A percentile compares a stretch with the other conserved stretches of the same genome.
Conservation (phyloP, 2,797 vertebrate genomes). For the Pantherophis vulpinus region DNA sequence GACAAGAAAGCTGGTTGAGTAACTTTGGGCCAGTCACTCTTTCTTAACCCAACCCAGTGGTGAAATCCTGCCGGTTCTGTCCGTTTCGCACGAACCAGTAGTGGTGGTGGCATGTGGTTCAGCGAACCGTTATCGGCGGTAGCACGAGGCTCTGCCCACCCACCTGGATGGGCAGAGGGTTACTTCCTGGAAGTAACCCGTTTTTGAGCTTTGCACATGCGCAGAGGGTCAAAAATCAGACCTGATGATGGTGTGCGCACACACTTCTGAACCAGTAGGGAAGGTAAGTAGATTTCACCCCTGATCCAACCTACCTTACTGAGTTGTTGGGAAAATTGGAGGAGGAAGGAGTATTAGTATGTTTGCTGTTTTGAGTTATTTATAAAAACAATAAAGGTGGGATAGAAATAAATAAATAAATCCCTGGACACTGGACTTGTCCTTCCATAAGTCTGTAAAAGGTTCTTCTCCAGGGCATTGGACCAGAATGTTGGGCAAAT, state of each 20-base stretch:
- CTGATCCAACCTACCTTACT: background rate
- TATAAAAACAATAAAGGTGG: background rate
- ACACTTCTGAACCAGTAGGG: too few species aligned
- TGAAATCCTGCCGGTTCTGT: too few species aligned
- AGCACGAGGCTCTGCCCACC: too few species aligned
- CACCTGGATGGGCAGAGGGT: too few species aligned
- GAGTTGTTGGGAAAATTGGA: background rate
- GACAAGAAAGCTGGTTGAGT: background rate
- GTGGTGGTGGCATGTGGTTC: too few species aligned
- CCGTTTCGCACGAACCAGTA: too few species aligned
- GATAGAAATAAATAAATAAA: background rate
- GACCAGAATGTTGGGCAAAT: background rate
- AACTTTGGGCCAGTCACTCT: background rate
- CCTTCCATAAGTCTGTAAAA: background rate
- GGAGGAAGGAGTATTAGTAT: background rate
- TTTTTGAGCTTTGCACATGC: too few species aligned
- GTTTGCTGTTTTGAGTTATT: background rate
- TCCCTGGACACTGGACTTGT: background rate
- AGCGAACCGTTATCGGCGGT: too few species aligned
- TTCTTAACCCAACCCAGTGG: background rate
- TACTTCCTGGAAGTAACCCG: too few species aligned
- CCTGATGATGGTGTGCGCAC: too few species aligned
- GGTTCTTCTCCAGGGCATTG: background rate
- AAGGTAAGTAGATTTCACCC: too few species aligned
- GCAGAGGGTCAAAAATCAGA: too few species aligned